Evolutionary conservation across 1,140 invertebrate genomes (phyloP).

Genomic region (Telenomus remus): DNA sequence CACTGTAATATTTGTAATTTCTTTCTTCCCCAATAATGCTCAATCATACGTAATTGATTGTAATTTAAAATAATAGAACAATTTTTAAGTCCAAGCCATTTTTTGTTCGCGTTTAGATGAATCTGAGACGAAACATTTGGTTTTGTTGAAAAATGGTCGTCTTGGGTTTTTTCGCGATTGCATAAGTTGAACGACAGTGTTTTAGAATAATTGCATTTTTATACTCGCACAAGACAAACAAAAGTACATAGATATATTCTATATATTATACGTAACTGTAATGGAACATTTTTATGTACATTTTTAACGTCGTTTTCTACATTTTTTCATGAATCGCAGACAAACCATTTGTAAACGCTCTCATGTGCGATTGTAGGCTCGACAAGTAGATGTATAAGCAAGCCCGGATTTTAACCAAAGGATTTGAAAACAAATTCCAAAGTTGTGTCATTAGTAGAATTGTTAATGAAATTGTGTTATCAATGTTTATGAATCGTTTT

Average conservation of each 20-base stretch:
- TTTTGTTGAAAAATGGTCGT: neutral
- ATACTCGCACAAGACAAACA: constrained; percentile 13
- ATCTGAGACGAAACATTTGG: too few relatives aligned
- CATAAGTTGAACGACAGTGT: constrained; percentile 1
- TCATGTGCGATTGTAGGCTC: constrained; percentile 35
- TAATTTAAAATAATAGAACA: too few relatives aligned
- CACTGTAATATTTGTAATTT: too few relatives aligned
- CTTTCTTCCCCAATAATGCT: too few relatives aligned
- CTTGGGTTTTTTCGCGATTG: too few relatives aligned
- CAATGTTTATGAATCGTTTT: too few relatives aligned
- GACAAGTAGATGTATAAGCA: constrained; percentile 24
- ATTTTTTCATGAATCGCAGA: constrained; percentile 28
- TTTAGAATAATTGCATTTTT: constrained; percentile 25
- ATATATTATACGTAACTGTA: constrained; percentile 22
- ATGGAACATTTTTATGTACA: constrained; percentile 29
- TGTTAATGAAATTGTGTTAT: neutral
- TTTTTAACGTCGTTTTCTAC: constrained; percentile 27
- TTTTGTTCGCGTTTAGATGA: too few relatives aligned
- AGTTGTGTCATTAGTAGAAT: neutral
- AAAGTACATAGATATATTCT: constrained; percentile 26
- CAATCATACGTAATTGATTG: too few relatives aligned
- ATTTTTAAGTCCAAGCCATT: too few relatives aligned
- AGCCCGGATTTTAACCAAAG: constrained; percentile 27
- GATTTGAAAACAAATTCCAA: neutral
- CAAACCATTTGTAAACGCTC: neutral